These are phyloP conservation scores for Drosophila sp. DNA, from an alignment of 1,140 invertebrate species.

Conservation along the genomic window DNA sequence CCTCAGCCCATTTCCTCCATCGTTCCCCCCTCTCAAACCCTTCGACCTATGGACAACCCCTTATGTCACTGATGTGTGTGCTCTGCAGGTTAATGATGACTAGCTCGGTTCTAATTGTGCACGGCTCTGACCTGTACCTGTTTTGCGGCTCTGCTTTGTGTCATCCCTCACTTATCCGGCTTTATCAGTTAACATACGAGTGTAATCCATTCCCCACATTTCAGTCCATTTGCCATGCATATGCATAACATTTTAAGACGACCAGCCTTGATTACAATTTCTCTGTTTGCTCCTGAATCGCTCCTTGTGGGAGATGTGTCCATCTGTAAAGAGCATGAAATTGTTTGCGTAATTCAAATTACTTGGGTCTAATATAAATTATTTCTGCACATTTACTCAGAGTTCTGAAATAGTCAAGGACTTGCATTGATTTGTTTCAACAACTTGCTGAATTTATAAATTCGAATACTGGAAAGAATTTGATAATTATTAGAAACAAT, in stretches of 20 bases:
- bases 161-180: constrained; percentile 2
- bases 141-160: not conserved
- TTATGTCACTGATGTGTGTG: not conserved
- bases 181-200: constrained; percentile 19
- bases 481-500: too few relatives aligned
- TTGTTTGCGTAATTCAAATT: constrained; percentile 8
- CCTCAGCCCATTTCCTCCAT: not conserved
- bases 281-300: constrained; percentile 3
- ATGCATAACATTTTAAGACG: constrained; percentile 12
- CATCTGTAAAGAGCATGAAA: constrained; percentile 1
- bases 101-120: constrained; percentile 20
- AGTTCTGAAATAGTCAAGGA: not conserved
- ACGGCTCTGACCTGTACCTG: constrained; percentile 17
- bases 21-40: not conserved
- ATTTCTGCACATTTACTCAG: constrained; percentile 3
- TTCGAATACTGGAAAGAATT: too few relatives aligned
- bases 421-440: not conserved
- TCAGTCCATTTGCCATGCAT: constrained; percentile 26
- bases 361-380: not conserved
- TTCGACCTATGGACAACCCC: not conserved
- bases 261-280: constrained; percentile 22
- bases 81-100: constrained; percentile 22
- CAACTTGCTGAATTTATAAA: not conserved
- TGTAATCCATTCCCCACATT: not conserved
- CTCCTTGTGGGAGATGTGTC: not conserved